Evolutionary conservation across 2,113 vertebrate genomes (phyloP), one percentile per base, ranked within the genome.

Genomic region (Petrocephalus microphthalmus): DNA sequence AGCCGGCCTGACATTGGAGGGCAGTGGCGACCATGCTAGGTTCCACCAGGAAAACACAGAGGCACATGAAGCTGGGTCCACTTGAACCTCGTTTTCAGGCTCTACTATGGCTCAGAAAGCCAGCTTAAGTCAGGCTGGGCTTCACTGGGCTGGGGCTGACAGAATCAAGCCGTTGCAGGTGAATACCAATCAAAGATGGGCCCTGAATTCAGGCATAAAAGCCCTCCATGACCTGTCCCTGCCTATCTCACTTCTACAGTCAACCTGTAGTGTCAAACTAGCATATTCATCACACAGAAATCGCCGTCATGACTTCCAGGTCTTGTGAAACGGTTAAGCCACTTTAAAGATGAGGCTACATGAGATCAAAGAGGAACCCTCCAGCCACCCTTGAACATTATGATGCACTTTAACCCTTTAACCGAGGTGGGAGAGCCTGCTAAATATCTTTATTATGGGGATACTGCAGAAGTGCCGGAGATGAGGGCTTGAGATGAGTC

Each of bases 371-470:
- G 42, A 74, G 71, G 91, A 81, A 78, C 91, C 91, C 92, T 29
- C 56, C 91, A 89, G 91, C 84, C 92, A 91, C 90, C 90, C 91
- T 85, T 90, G 90, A 54, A 91, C 92, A 89, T 92, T 93, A 92
- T 93, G 93, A 90, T 90, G 92, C 33, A 86, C n/a, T n/a, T n/a
- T n/a, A n/a, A n/a, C n/a, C 42, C 85, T 42, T 8, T 92, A 91
- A 90, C 88, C 90, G 89, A 90, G 89, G 86, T 90, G 47, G 88
- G 88, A 91, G 87, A 88, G 82, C 89, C 87, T 89, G 91, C 89
- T 89, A 87, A 87, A 83, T 87, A 19, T 56, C 15, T 87, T 25
- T 81, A 67, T 78, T 82, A 53, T 22, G 71, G 19, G 20, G 84
- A 88, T 29, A 11, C 29, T 56, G 67, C 56, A 71, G 29, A 87